A percentile compares a stretch with the other conserved stretches of the same genome.
Conservation (phyloP, 2,888 invertebrate genomes). For the Calliscelio sp. region DNA sequence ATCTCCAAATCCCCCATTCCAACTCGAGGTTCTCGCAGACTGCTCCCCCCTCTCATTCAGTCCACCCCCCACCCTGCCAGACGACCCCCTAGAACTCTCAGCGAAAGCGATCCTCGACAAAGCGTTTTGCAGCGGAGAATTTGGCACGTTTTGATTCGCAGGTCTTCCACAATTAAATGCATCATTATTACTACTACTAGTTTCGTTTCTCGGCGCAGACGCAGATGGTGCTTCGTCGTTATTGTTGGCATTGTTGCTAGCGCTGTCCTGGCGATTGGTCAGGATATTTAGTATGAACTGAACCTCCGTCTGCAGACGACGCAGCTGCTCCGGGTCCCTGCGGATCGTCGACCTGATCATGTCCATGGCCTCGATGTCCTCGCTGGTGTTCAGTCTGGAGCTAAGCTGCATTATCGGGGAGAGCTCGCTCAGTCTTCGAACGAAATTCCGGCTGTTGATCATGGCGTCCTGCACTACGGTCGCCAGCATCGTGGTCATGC, state of each 20-base stretch:
- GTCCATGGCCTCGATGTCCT: background rate
- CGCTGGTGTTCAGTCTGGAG: background rate
- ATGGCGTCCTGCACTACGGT: background rate
- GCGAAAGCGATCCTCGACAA: background rate
- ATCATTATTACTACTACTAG: too few species aligned
- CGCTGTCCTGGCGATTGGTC: too few species aligned
- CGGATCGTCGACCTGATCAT: background rate
- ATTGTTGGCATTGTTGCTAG: too few species aligned
- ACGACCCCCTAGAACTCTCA: too few species aligned
- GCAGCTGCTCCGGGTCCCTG: too few species aligned
- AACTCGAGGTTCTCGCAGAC: too few species aligned
- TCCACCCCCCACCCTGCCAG: too few species aligned
- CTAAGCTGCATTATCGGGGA: background rate
- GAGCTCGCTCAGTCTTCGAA: too few species aligned
- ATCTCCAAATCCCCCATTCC: too few species aligned
- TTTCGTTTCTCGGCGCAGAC: slow-evolving; percentile 24
- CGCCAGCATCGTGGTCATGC: background rate
- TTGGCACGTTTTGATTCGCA: slow-evolving; percentile 19
- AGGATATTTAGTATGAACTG: too few species aligned
- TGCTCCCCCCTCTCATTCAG: too few species aligned
- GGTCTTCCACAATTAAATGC: too few species aligned
- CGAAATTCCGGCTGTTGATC: background rate
- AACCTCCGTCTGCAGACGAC: background rate
- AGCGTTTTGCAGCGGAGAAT: background rate
- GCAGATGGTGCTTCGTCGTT: background rate